These are phyloP conservation scores for Troides oblongomaculatus DNA, from an alignment of 2,888 invertebrate species.

Conservation along the genomic window DNA sequence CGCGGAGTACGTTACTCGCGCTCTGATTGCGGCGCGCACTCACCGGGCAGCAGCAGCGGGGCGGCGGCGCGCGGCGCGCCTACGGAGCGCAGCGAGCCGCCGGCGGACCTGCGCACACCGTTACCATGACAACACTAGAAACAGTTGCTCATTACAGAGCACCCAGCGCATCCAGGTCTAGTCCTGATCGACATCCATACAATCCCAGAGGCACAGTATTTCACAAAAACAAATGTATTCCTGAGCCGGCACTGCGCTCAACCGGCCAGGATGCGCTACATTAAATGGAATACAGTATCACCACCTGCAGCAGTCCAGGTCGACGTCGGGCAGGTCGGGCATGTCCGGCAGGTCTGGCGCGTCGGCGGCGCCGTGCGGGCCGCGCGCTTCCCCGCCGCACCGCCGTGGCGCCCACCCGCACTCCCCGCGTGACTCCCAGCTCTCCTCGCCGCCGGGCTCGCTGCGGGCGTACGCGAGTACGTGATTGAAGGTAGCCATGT, in stretches of 20 bases:
- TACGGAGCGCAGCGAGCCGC: constrained; percentile 48
- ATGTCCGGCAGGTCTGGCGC: constrained; percentile 2
- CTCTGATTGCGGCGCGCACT: constrained; percentile 11
- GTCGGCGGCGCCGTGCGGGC: background rate
- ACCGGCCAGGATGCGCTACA: no score
- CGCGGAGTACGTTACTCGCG: no score
- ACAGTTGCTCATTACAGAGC: no score
- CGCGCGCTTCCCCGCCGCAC: constrained; percentile 13
- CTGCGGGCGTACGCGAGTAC: constrained; percentile 28
- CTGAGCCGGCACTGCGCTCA: no score
- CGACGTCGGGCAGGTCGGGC: constrained; percentile 9
- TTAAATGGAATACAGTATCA: no score
- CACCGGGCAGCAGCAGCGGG: constrained; percentile 37
- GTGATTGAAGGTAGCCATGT: no score
- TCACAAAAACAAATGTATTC: no score
- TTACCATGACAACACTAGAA: no score
- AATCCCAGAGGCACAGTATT: no score
- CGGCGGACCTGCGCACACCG: constrained; percentile 31
- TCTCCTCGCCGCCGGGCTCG: constrained; percentile 37
- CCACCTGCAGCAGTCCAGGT: constrained; percentile 30
- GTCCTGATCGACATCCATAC: no score
- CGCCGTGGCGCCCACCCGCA: constrained; percentile 32
- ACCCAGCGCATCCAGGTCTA: no score
- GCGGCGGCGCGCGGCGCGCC: constrained; percentile 36
- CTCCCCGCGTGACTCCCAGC: constrained; percentile 25